Evolutionary conservation across 1,140 invertebrate species (phyloP).

Genomic region (Pteromalus puparum): DNA sequence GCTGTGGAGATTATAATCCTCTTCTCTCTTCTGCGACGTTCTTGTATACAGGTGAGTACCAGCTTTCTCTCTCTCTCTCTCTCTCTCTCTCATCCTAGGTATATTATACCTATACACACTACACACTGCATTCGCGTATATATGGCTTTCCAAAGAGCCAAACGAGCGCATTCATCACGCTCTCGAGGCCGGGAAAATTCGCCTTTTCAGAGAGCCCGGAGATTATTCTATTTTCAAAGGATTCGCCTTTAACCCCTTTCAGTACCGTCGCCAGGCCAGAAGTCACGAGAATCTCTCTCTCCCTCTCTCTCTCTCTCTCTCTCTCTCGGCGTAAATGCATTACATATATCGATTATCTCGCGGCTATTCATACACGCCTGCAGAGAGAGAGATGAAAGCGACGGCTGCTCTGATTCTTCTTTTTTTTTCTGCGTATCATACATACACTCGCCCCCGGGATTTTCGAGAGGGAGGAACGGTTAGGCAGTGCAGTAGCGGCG

Average conservation of each 20-base stretch:
- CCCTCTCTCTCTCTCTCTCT: no score
- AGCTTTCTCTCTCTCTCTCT: no score
- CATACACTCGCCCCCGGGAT: background rate
- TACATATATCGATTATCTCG: slow-evolving; percentile 1
- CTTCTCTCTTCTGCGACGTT: background rate
- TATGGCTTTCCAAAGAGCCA: background rate
- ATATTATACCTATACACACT: background rate
- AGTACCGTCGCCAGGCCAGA: background rate
- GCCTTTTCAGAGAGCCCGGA: background rate
- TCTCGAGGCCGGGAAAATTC: background rate
- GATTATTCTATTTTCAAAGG: background rate
- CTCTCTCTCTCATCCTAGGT: no score
- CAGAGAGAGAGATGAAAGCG: background rate
- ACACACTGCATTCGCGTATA: background rate
- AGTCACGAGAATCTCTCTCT: background rate
- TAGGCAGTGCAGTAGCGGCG: no score
- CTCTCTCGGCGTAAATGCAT: background rate
- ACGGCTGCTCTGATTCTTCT: background rate
- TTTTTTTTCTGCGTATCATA: no score
- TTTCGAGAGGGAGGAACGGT: background rate
- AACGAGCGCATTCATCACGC: background rate
- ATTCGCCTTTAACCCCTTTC: background rate
- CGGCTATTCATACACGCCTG: background rate
- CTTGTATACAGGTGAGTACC: background rate
- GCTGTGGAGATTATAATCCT: background rate